Evolutionary conservation across 2,797 vertebrate genomes (phyloP), one percentile per base, ranked within the genome.

Genomic region (Gambusia yucatana): DNA sequence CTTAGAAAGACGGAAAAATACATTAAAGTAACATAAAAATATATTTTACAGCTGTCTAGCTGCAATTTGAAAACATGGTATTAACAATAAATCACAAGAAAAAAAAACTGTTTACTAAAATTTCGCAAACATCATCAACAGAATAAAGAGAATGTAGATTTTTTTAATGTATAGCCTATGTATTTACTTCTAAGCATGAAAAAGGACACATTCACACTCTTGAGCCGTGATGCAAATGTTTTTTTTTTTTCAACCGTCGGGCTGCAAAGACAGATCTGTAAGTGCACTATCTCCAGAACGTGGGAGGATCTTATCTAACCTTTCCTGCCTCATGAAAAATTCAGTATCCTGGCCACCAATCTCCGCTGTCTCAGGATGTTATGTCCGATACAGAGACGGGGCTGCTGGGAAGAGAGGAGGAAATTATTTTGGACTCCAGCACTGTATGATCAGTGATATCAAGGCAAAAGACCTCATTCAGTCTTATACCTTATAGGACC

Each of bases 301-400:
- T 91, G 88, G 86, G 91, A 92, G 90, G 94, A 94, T 94, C 94
- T 94, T 94, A 93, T 93, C 94, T 94, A 94, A 95, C 94, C 95
- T 94, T 94, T 95, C 89, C 93, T 91, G 93, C 89, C 93, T 94
- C 93, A 94, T 94, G 94, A 95, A 95, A 95, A 91, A 95, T 95
- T 94, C 94, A 95, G 93, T 86, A 93, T 94, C 94, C 93, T 93
- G 91, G 94, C 91, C 94, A 94, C 94, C 94, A 94, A 95, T 95
- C 95, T 94, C 93, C 89, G 87, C 91, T 81, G 91, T 93, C 92
- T 94, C 92, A 91, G 93, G 94, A 94, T 93, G 93, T 93, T 93
- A 87, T 88, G 93, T 93, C 92, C 91, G 91, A 92, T 92, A 92
- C 89, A 79, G 88, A 90, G 87, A 90, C 81, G 80, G 89, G 77